Base-by-base conservation (phyloP, 2,888 invertebrate genomes). In the Parascotia fuliginaria region DNA sequence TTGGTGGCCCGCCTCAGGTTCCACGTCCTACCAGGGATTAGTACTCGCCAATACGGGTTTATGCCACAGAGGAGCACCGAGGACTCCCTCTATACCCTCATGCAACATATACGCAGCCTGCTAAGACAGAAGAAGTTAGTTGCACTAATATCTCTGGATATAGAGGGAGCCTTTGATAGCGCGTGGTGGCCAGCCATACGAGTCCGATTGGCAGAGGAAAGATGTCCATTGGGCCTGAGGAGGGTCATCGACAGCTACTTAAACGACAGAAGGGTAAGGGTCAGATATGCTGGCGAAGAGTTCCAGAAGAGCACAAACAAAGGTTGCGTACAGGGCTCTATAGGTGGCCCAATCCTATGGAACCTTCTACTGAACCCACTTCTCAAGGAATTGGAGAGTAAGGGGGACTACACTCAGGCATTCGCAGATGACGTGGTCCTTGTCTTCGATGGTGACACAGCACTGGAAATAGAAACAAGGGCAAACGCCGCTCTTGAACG, bases 91-190 rank as follows among this genome's bases (percentile, higher is more conserved):
- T 47, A 31, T 19, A 2, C 7, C 13, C 5, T 40, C 6, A 16
- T 31, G 19, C 9, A 13, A 7, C 12, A 19, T 7, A 29, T 40
- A 7, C 1, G 31, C 7, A 0, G 6, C 1, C 4, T 19, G 7
- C 16, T 40, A 0, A 3, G 1, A 5, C n/a, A 29, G 2, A 29
- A 31, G 7, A 40, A 40, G 9, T 3, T 40, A 1, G 11, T 40
- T 9, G 11, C 11, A 4, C 7, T 40, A 7, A 15, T 40, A 9
- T 40, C 40, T 1, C 33, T 58, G 9, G 62, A 62, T 29, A 59
- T 59, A 14, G 54, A 62, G 38, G 62, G 59, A 0, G 59, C 62
- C n/a, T 62, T 59, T 22, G 57, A 55, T 15, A 55, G 43, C 36
- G 52, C 60, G 0, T 60, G 56, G 57, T 64, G 63, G 63, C 60